Evolutionary conservation across 2,888 invertebrate genomes (phyloP).

Genomic region (Nomada fucata): DNA sequence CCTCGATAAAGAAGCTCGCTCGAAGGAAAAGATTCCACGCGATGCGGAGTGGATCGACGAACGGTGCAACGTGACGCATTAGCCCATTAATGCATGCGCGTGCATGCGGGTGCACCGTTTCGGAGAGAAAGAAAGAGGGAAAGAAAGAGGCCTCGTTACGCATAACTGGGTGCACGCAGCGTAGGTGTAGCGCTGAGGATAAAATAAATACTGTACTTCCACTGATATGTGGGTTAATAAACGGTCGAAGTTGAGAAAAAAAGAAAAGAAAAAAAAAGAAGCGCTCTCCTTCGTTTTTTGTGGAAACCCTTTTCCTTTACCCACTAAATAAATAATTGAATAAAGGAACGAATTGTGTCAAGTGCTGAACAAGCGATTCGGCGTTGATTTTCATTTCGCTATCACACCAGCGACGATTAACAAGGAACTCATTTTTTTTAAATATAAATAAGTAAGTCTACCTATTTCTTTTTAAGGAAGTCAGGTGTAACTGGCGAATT

Average conservation of each 20-base stretch:
- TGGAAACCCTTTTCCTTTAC: not conserved
- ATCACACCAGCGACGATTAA: too few species aligned
- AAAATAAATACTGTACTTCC: conserved; percentile 25
- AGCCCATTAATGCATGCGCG: conserved; percentile 27
- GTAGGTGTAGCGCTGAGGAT: conserved; percentile 50
- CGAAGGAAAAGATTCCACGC: conserved; percentile 18
- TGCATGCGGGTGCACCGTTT: conserved; percentile 13
- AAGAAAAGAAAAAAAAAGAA: too few species aligned
- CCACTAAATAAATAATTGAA: too few species aligned
- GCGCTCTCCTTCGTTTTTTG: not conserved
- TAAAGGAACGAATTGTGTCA: not conserved
- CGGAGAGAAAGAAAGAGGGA: conserved; percentile 19
- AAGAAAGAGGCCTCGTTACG: conserved; percentile 32
- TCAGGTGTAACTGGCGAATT: too few species aligned
- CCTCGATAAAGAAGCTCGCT: not conserved
- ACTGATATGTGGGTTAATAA: conserved; percentile 67
- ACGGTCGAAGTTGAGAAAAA: conserved; percentile 57
- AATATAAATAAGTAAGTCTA: too few species aligned
- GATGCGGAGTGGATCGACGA: conserved; percentile 12
- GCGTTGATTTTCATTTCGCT: too few species aligned
- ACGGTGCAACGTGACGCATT: conserved; percentile 23
- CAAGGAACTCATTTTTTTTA: too few species aligned
- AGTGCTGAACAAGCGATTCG: not conserved
- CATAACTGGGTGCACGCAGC: conserved; percentile 37
- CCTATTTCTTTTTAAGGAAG: too few species aligned